Evolutionary conservation across 2,113 vertebrate species (phyloP).

Genomic region (Nettapus auritus): DNA sequence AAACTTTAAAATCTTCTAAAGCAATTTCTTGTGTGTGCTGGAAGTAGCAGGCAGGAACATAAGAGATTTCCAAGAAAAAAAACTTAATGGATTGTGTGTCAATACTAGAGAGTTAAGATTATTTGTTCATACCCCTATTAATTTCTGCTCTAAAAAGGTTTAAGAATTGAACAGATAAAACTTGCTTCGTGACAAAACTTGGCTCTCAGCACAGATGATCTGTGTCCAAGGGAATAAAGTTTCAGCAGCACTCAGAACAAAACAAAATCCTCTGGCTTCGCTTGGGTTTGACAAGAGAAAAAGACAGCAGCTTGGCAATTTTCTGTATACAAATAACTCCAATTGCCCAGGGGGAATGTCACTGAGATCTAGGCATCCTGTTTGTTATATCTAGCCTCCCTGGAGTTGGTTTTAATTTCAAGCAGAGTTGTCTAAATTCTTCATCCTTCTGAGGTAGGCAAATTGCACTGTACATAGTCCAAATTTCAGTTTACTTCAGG

Average conservation of each 20-base stretch:
- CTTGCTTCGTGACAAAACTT: not conserved
- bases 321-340: constrained; percentile 42
- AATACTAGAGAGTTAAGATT: constrained; percentile 26
- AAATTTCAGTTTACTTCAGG: constrained; percentile 33
- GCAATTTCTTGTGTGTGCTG: not conserved
- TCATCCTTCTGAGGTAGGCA: constrained; percentile 23
- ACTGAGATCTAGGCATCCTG: not conserved
- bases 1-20: not conserved
- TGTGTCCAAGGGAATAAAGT: constrained; percentile 9
- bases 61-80: not conserved
- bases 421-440: not conserved
- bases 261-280: not conserved
- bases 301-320: constrained; percentile 51
- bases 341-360: constrained; percentile 35
- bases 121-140: not conserved
- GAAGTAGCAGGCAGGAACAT: not conserved
- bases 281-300: not conserved
- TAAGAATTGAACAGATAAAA: constrained; percentile 54
- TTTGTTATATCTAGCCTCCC: constrained; percentile 15
- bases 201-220: constrained; percentile 4
- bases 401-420: constrained; percentile 38
- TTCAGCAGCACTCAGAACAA: constrained; percentile 5
- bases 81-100: not conserved
- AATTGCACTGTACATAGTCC: constrained; percentile 11
- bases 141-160: constrained; percentile 32